Evolutionary conservation across 2,888 invertebrate species (phyloP).

Genomic region (Drosophila antonietae): DNA sequence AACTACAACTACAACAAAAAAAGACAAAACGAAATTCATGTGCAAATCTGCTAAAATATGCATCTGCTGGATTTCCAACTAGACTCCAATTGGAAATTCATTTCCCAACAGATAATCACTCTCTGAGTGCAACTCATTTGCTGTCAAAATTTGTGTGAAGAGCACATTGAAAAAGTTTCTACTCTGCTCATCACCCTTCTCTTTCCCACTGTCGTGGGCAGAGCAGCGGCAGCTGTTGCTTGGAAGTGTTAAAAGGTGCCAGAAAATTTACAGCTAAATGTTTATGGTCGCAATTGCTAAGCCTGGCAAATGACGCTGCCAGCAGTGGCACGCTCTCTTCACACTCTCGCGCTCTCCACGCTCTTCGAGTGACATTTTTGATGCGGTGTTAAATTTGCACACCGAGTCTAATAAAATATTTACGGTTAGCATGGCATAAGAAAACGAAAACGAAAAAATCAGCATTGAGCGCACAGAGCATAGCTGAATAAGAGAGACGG

Average conservation of each 20-base stretch:
- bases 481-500: not conserved
- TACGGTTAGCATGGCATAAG: constrained; percentile 51
- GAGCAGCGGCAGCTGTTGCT: not conserved
- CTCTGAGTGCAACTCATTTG: constrained; percentile 5
- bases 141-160: not conserved
- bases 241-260: constrained; percentile 2
- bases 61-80: not conserved
- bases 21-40: constrained; percentile 1
- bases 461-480: not conserved
- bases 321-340: constrained; percentile 20
- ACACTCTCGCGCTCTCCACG: constrained; percentile 11
- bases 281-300: constrained; percentile 52
- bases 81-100: not conserved
- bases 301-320: constrained; percentile 45
- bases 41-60: not conserved
- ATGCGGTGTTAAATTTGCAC: constrained; percentile 51
- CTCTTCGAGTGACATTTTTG: constrained; percentile 15
- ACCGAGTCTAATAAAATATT: constrained; percentile 68
- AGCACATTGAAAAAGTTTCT: not conserved
- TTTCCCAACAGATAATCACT: not conserved
- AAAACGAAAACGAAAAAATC: constrained; percentile 27
- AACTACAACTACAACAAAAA: constrained; percentile 1
- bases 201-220: not conserved
- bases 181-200: not conserved
- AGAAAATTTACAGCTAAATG: constrained; percentile 45